Percentiles rank a stretch among this genome's conserved stretches.
Evolutionary conservation across 2,113 vertebrate species (phyloP).

Genomic region (Siniperca chuatsi): DNA sequence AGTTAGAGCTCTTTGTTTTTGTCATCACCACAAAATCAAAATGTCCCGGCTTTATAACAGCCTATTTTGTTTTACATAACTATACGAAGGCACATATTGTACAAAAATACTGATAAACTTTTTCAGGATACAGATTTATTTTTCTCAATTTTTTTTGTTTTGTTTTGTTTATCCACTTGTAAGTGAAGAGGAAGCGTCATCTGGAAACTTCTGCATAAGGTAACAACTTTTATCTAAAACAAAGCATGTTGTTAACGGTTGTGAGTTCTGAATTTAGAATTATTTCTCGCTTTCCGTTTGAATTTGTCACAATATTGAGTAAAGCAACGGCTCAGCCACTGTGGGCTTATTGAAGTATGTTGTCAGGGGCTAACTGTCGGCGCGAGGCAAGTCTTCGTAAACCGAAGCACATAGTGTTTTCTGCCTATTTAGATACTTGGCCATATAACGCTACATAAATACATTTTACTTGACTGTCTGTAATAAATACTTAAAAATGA

Average conservation of each 20-base stretch:
- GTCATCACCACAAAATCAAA: conserved; percentile 22
- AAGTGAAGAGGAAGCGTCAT: conserved; percentile 43
- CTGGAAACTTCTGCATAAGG: conserved; percentile 61
- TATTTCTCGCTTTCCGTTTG: background rate
- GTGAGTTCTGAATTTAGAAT: background rate
- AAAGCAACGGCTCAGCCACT: background rate
- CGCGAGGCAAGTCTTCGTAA: conserved; percentile 41
- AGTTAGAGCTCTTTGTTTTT: conserved; percentile 76
- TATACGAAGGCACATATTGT: background rate
- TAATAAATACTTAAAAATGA: background rate
- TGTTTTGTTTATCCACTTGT: conserved; percentile 21
- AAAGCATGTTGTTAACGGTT: background rate
- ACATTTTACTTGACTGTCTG: background rate
- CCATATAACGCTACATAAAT: background rate
- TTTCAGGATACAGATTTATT: conserved; percentile 20
- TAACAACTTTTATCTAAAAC: conserved; percentile 28
- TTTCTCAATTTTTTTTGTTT: background rate
- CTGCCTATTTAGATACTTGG: background rate
- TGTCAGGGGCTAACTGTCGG: conserved; percentile 37
- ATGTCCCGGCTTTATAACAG: conserved; percentile 55
- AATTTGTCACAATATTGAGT: background rate
- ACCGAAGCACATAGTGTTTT: background rate
- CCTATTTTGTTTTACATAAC: conserved; percentile 28
- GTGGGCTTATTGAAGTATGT: background rate
- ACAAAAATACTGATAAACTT: conserved; percentile 17